A percentile compares a stretch with the other conserved stretches of the same genome.
phyloP scores from a whole-genome alignment of 2,113 vertebrate species.

The Lasiurus borealis region DNA sequence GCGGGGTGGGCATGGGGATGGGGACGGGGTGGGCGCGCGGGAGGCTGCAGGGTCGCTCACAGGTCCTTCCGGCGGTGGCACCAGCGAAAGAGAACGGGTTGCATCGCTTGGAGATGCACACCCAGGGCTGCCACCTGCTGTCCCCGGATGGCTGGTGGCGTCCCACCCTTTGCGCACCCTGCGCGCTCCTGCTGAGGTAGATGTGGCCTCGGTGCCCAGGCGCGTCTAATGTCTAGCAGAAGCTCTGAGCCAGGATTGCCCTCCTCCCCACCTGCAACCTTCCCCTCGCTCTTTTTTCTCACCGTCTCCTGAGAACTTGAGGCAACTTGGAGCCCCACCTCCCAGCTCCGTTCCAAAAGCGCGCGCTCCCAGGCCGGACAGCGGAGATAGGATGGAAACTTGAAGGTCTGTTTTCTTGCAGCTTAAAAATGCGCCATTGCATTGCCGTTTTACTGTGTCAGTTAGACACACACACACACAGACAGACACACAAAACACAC shows the following conservation, averaged over 20 bases:
- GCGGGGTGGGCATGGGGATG: rapidly evolving
- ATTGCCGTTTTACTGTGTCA: too few species aligned
- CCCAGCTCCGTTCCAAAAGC: not conserved
- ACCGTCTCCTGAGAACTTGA: not conserved
- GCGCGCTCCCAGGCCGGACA: rapidly evolving
- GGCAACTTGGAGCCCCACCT: not conserved
- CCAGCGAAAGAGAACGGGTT: not conserved
- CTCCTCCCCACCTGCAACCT: too few species aligned
- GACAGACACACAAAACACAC: too few species aligned
- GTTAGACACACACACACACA: too few species aligned
- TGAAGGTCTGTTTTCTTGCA: not conserved
- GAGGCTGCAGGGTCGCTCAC: not conserved
- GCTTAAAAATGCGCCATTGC: not conserved
- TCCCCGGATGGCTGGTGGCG: not conserved
- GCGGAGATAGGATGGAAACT: rapidly evolving
- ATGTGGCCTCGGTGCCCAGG: too few species aligned
- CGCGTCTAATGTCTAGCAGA: rapidly evolving
- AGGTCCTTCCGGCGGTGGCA: not conserved
- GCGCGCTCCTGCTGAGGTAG: not conserved
- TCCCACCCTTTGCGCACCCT: not conserved
- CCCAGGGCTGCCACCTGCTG: not conserved
- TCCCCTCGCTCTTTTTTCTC: not conserved
- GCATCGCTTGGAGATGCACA: not conserved
- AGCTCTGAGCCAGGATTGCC: not conserved
- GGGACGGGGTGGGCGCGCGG: too few species aligned